Evolutionary conservation across 2,797 vertebrate species (phyloP).

Genomic region (Pipistrellus pipistrellus): DNA sequence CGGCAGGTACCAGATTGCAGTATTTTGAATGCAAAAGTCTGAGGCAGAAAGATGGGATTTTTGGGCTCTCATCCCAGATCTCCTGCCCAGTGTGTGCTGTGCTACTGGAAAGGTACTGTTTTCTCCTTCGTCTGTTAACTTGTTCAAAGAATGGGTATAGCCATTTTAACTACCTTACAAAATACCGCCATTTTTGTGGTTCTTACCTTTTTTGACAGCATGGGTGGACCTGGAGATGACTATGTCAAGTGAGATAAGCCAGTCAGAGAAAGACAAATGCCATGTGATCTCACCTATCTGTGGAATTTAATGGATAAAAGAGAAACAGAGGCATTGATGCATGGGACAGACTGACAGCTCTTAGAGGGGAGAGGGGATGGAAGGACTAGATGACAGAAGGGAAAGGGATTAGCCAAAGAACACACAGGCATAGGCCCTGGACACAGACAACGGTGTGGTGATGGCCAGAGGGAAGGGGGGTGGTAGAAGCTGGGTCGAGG

Average conservation of each 20-base stretch:
- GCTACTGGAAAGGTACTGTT: neutral
- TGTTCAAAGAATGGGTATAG: conserved; percentile 47
- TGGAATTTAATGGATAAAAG: neutral
- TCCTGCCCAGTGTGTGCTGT: neutral
- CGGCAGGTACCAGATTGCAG: conserved; percentile 63
- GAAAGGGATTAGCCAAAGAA: neutral
- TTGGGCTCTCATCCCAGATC: neutral
- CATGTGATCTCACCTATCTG: neutral
- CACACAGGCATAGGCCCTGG: neutral
- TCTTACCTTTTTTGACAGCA: neutral
- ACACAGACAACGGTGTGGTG: neutral
- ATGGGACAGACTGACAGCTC: neutral
- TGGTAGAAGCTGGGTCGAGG: neutral
- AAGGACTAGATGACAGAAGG: neutral
- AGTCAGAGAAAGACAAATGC: neutral
- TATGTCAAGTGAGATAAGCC: neutral
- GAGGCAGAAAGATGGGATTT: conserved; percentile 53
- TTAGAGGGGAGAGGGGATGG: neutral
- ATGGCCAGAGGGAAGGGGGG: neutral
- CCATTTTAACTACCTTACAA: conserved; percentile 47
- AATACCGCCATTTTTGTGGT: neutral
- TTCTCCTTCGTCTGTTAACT: conserved; percentile 36
- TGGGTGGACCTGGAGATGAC: neutral
- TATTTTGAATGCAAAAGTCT: conserved; percentile 63
- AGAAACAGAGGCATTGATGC: neutral